Percentiles rank a stretch among this genome's conserved stretches.
Conservation (phyloP, 2,797 vertebrate species). For the Takifugu ocellatus region DNA sequence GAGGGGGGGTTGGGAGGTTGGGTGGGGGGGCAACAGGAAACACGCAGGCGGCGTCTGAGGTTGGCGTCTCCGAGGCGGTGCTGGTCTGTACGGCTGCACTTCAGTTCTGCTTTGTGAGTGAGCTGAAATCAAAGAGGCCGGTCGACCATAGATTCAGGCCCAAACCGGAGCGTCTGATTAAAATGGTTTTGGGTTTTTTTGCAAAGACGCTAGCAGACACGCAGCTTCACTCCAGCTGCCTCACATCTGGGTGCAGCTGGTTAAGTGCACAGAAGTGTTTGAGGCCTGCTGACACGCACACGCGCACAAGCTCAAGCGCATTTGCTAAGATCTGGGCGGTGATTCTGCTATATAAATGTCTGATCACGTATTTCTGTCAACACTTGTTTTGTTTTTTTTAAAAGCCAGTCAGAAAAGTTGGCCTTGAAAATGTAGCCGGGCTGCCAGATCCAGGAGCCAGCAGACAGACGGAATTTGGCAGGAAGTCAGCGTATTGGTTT, state of each 20-base stretch:
- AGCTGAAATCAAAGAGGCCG: conserved; percentile 45
- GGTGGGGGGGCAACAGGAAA: not conserved
- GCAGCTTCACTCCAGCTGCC: conserved; percentile 32
- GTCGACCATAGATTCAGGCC: conserved; percentile 58
- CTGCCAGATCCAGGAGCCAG: conserved; percentile 3
- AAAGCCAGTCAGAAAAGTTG: not conserved
- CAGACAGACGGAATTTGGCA: conserved; percentile 13
- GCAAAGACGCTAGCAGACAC: conserved; percentile 35
- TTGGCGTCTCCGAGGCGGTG: conserved; percentile 12
- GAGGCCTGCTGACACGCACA: not conserved
- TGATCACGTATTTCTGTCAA: no score
- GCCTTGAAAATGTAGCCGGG: no score
- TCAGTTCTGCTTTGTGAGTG: conserved; percentile 44
- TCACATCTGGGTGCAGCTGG: conserved; percentile 51
- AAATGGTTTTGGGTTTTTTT: conserved; percentile 34
- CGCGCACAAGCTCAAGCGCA: conserved; percentile 17
- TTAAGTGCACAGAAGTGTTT: not conserved
- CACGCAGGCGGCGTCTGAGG: no score
- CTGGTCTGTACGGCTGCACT: conserved; percentile 22
- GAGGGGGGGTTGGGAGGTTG: no score
- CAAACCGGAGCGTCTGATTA: conserved; percentile 44
- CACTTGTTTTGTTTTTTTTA: not conserved
- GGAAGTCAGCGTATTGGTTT: conserved; percentile 32
- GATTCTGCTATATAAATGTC: no score
- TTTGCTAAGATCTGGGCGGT: not conserved